A percentile compares a stretch with the other conserved stretches of the same genome.
phyloP scores from a whole-genome alignment of 2,888 invertebrate genomes.

The Chironomus riparius region DNA sequence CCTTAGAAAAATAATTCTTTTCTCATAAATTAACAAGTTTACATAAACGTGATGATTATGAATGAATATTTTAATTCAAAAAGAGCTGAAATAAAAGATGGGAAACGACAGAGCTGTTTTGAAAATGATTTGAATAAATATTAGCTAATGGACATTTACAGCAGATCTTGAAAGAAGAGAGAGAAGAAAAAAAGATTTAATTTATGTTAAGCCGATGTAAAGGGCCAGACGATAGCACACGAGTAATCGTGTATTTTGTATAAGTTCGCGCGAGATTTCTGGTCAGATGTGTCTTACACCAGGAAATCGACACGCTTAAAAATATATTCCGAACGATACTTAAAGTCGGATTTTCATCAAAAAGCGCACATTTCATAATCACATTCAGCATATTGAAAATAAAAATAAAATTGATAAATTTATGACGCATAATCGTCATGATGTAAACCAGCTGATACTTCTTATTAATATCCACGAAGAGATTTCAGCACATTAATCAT shows the following conservation, averaged over 20 bases:
- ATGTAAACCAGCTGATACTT: neutral
- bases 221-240: neutral
- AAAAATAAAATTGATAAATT: neutral
- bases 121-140: neutral
- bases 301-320: neutral
- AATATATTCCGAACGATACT: neutral
- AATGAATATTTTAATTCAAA: too few species aligned
- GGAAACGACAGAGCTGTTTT: neutral
- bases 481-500: conserved; percentile 10
- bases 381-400: neutral
- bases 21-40: too few species aligned
- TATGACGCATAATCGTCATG: neutral
- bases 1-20: too few species aligned
- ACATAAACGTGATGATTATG: too few species aligned
- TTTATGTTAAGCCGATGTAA: neutral
- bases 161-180: neutral
- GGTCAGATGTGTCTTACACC: neutral
- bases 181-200: neutral
- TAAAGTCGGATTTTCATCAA: neutral
- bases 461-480: neutral
- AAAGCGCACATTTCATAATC: neutral
- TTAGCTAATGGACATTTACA: conserved; percentile 16
- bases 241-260: neutral
- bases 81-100: too few species aligned
- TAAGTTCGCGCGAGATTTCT: neutral